A percentile compares a stretch with the other conserved stretches of the same genome.
These are phyloP conservation scores for Chrysolina americana DNA, from an alignment of 2,888 invertebrate genomes.

Conservation along the genomic window DNA sequence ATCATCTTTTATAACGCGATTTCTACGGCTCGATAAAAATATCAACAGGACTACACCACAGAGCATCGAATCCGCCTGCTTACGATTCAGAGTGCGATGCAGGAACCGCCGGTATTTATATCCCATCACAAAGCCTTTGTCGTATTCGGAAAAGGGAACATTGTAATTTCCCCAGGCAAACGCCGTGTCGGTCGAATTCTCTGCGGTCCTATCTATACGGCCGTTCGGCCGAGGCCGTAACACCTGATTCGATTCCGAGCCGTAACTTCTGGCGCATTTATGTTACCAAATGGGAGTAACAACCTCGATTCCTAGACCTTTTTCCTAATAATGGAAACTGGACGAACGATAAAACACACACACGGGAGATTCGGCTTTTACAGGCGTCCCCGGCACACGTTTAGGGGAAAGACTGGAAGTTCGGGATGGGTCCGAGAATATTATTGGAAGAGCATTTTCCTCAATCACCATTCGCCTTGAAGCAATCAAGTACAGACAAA, in stretches of 20 bases:
- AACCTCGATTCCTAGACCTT: conserved; percentile 10
- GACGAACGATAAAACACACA: conserved; percentile 20
- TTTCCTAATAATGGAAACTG: conserved; percentile 20
- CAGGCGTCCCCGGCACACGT: neutral
- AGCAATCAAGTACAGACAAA: too few species aligned
- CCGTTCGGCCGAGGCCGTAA: conserved; percentile 31
- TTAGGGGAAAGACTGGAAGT: neutral
- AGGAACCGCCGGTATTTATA: conserved; percentile 36
- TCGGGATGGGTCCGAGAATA: neutral
- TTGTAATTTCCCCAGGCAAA: conserved; percentile 43
- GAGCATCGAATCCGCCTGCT: neutral
- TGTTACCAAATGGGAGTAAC: conserved; percentile 26
- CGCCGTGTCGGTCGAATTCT: conserved; percentile 20
- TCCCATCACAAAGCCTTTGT: conserved; percentile 37
- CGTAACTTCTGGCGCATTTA: conserved; percentile 30
- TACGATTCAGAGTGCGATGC: neutral
- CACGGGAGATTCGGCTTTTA: conserved; percentile 12
- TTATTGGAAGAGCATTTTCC: neutral
- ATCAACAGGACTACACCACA: too few species aligned
- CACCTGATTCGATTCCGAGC: conserved; percentile 51
- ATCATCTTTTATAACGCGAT: too few species aligned
- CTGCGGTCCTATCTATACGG: conserved; percentile 24
- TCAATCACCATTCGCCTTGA: too few species aligned
- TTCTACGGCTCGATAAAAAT: too few species aligned
- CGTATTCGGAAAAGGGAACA: conserved; percentile 39